phyloP scores from a whole-genome alignment of 2,113 vertebrate genomes.

The Chamaetylas fuelleborni region DNA sequence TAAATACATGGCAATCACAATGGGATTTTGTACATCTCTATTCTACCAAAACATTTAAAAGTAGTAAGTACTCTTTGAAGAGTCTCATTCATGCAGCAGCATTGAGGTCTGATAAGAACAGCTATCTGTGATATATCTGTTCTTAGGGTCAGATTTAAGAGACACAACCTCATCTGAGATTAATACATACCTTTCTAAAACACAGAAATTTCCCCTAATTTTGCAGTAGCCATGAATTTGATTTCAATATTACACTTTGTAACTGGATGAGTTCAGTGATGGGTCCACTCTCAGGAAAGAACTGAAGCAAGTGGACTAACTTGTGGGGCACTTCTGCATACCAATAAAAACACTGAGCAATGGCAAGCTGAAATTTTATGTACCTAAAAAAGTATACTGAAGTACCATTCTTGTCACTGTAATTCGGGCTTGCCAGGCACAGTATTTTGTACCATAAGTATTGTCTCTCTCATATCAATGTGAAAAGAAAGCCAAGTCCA shows the following conservation, averaged over 20 bases:
- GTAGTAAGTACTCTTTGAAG: background rate
- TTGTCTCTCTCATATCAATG: background rate
- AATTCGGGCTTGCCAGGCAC: background rate
- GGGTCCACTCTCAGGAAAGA: background rate
- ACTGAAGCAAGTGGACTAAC: background rate
- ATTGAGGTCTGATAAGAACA: slow-evolving; percentile 33
- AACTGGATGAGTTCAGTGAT: background rate
- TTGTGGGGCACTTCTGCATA: background rate
- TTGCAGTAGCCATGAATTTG: background rate
- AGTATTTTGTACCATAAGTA: background rate
- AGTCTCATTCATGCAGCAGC: slow-evolving; percentile 21
- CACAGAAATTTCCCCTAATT: background rate
- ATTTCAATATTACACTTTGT: background rate
- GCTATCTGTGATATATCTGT: background rate
- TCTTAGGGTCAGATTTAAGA: background rate
- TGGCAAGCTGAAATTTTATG: background rate
- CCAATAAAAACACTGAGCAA: background rate
- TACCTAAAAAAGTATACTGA: background rate
- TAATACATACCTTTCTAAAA: background rate
- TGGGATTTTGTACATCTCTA: background rate
- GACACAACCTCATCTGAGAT: background rate
- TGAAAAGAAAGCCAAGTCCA: background rate
- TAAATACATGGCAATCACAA: background rate
- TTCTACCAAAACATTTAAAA: slow-evolving; percentile 50
- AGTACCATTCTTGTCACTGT: background rate